Conservation (phyloP, 1,140 invertebrate genomes). For the Stenopsyche tienmushanensis region DNA sequence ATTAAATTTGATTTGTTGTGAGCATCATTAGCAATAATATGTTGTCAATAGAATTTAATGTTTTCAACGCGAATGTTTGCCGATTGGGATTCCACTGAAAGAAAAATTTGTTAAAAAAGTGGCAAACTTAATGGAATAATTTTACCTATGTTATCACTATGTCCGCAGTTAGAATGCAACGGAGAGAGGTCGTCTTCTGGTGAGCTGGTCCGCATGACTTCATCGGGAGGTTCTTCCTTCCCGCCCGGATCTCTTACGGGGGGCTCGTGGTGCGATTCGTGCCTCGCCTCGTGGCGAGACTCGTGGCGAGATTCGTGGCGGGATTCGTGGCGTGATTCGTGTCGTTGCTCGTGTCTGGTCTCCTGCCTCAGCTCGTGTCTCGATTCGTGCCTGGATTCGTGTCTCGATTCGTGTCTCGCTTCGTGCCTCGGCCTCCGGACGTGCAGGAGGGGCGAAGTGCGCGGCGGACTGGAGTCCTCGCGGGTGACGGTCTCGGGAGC, state of each 20-base stretch:
- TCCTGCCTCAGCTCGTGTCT: slow-evolving; percentile 45
- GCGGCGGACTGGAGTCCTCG: slow-evolving; percentile 53
- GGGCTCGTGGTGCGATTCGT: slow-evolving; percentile 48
- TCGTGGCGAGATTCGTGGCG: slow-evolving; percentile 48
- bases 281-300: slow-evolving; percentile 42
- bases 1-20: no score
- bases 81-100: no score
- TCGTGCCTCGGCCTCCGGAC: slow-evolving; percentile 50
- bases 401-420: slow-evolving; percentile 44
- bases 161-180: slow-evolving; percentile 54
- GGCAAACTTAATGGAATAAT: slow-evolving; percentile 20
- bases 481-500: slow-evolving; percentile 39
- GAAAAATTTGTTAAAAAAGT: no score
- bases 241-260: slow-evolving; percentile 35
- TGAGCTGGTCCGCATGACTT: slow-evolving; percentile 52
- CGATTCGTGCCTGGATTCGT: slow-evolving; percentile 44
- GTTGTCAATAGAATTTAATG: no score
- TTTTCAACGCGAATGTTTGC: no score
- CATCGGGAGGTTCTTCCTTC: slow-evolving; percentile 57
- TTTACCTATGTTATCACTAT: slow-evolving; percentile 54
- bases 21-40: no score
- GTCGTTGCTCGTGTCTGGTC: slow-evolving; percentile 44
- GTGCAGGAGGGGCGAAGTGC: slow-evolving; percentile 53
- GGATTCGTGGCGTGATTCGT: slow-evolving; percentile 44
- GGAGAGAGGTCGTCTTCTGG: slow-evolving; percentile 54